A percentile compares a stretch with the other conserved stretches of the same genome.
These are phyloP conservation scores for Oryzias celebensis DNA, from an alignment of 2,113 vertebrate genomes.

Conservation along the genomic window DNA sequence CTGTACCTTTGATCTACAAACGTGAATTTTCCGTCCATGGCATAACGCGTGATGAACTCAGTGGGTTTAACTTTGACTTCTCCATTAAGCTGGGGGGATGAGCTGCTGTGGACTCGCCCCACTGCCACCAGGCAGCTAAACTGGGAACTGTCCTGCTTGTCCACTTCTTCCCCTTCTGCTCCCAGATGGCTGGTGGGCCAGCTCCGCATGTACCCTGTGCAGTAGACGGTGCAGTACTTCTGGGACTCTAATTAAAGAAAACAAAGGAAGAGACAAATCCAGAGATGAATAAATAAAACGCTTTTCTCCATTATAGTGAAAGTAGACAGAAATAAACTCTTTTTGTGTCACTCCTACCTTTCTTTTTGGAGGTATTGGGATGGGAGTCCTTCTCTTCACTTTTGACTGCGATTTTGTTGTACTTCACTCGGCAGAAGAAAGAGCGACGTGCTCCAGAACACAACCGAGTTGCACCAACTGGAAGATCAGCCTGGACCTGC, in stretches of 20 bases:
- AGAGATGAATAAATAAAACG: no score
- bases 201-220: constrained; percentile 88
- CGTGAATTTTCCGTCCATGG: constrained; percentile 92
- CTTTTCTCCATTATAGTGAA: no score
- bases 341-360: constrained; percentile 71
- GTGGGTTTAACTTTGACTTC: constrained; percentile 85
- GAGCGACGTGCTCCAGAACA: constrained; percentile 88
- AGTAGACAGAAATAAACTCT: not conserved
- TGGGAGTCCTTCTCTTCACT: constrained; percentile 82
- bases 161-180: constrained; percentile 80
- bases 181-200: constrained; percentile 85
- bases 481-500: constrained; percentile 87
- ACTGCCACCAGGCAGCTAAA: constrained; percentile 90
- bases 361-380: constrained; percentile 82
- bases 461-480: constrained; percentile 77
- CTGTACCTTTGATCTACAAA: constrained; percentile 89
- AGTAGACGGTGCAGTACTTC: constrained; percentile 90
- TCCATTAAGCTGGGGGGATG: constrained; percentile 78
- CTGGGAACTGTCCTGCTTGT: constrained; percentile 80
- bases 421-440: constrained; percentile 91
- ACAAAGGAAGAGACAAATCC: not conserved
- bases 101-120: constrained; percentile 83
- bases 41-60: constrained; percentile 86
- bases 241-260: constrained; percentile 77
- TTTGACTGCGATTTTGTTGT: constrained; percentile 80